Conservation (phyloP, 2,888 invertebrate species). For the Platynereis dumerilii region DNA sequence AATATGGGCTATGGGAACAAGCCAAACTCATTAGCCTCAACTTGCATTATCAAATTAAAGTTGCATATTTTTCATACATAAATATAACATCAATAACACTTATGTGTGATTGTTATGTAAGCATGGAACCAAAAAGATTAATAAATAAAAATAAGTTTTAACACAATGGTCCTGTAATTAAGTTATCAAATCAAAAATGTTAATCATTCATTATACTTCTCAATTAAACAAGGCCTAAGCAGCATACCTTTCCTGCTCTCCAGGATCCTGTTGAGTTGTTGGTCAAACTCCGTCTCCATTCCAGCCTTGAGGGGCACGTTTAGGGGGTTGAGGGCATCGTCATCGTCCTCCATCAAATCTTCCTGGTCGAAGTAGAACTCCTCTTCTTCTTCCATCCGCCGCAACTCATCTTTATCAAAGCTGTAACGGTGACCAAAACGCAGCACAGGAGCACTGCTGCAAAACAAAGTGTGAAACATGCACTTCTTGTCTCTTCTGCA, state of each 20-base stretch:
- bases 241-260: constrained; percentile 69
- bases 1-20: too few species aligned
- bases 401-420: constrained; percentile 70
- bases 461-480: too few species aligned
- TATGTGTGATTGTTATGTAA: too few species aligned
- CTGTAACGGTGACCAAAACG: constrained; percentile 67
- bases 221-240: too few species aligned
- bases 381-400: constrained; percentile 96
- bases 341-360: constrained; percentile 67
- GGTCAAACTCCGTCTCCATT: constrained; percentile 70
- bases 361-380: constrained; percentile 99
- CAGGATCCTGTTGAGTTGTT: constrained; percentile 71
- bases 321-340: constrained; percentile 57
- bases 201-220: neutral
- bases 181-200: constrained; percentile 1
- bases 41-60: too few species aligned
- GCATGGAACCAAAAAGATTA: too few species aligned
- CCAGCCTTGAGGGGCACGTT: constrained; percentile 69
- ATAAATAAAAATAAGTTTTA: too few species aligned
- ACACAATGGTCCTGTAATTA: too few species aligned
- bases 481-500: neutral
- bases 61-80: too few species aligned
- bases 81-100: too few species aligned
- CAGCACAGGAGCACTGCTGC: constrained; percentile 62
- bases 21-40: too few species aligned